Base-by-base conservation (phyloP, 2,888 invertebrate species). In the Heteropelma amictum region DNA sequence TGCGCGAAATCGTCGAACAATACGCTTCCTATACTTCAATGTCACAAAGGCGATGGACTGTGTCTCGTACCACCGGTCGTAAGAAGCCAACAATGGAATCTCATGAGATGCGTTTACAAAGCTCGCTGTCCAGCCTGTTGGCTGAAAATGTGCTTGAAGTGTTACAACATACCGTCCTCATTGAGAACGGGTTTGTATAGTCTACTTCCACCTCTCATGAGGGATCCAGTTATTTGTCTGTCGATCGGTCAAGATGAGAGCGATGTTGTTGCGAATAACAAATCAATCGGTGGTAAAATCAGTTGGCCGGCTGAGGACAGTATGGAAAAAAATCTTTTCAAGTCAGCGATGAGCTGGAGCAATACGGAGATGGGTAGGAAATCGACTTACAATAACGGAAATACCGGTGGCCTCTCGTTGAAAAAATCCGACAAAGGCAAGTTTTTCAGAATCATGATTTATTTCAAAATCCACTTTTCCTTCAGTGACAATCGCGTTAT, bases 51-150 rank as follows among this genome's bases (percentile, higher is more conserved):
- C 78, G 93, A 94, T 89, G 93, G 95, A 54, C 92, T 92, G 82
- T 95, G 95, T 86, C 92, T 92, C 83, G 93, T 95, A 49, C 93
- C 94, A 56, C 93, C 95, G 40, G 92, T 93, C 74, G 92, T 93
- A 1, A 91, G 94, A 80, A 93, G 93, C 78, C 94, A 94, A 83
- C 92, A 93, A 81, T 93, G 93, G 93, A 93, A 93, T 83, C 88
- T 93, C 80, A 90, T 92, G 71, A 90, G 92, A 79, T 94, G 94
- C 87, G 92, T 94, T 28, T 94, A 93, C 85, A 94, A 94, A 85
- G 92, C 94, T 40, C 91, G 95, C 35, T 97, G 97, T 89, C 93
- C 94, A 61, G 96, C 96, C 12, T 97, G 97, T 88, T 96, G 97
- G 95, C 91, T 97, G 8, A 95, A 94, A 89, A 93, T 95, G 91